These are phyloP conservation scores for Plectropomus leopardus DNA, from an alignment of 2,113 vertebrate genomes.

Conservation along the genomic window DNA sequence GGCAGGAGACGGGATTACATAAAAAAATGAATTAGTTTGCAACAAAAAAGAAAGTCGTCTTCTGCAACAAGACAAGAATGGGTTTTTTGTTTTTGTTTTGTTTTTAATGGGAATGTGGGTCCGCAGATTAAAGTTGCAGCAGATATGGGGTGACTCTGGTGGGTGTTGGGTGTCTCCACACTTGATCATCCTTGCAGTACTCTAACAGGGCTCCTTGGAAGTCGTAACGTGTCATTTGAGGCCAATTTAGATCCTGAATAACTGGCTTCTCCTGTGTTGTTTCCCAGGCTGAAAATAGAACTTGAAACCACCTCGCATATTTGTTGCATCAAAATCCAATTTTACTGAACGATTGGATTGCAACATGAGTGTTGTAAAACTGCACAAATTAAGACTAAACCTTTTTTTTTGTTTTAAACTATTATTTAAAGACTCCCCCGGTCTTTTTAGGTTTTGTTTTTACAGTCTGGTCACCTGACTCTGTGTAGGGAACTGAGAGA, in stretches of 20 bases:
- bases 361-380: conserved; percentile 38
- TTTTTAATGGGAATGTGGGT: conserved; percentile 7
- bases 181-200: conserved; percentile 41
- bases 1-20: conserved; percentile 49
- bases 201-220: conserved; percentile 37
- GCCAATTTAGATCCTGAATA: conserved; percentile 62
- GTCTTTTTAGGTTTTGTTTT: conserved; percentile 25
- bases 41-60: conserved; percentile 26
- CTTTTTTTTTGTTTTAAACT: too few relatives aligned
- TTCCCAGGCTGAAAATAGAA: conserved; percentile 51
- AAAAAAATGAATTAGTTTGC: conserved; percentile 46
- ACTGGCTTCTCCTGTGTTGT: conserved; percentile 60
- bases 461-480: conserved; percentile 32
- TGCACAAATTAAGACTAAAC: conserved; percentile 36
- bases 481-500: conserved; percentile 34
- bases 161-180: conserved; percentile 23
- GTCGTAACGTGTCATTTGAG: conserved; percentile 25
- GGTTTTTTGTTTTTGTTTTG: too few relatives aligned
- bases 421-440: neutral
- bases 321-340: conserved; percentile 32
- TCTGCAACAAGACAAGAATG: conserved; percentile 24
- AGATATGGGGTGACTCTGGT: neutral
- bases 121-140: conserved; percentile 20
- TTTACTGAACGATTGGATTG: conserved; percentile 39
- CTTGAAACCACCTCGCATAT: conserved; percentile 34